Base-by-base conservation (phyloP, 2,113 vertebrate species). In the Ancistrus triradiatus region DNA sequence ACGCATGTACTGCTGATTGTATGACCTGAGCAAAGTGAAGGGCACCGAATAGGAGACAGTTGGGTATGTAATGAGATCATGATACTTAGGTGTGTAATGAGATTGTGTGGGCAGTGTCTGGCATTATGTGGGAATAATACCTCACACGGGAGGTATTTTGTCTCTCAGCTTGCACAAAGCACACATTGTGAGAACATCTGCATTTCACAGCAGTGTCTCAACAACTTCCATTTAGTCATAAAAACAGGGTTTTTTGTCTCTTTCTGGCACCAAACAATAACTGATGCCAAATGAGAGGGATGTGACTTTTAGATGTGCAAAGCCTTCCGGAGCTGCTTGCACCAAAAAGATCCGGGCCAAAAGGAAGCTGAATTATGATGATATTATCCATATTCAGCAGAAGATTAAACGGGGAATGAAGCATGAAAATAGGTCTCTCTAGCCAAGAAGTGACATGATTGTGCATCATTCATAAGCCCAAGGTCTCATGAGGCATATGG, bases 101-200 rank as follows among this genome's bases (percentile, higher is more conserved):
- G 49, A 57, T 51, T 33, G 38, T 37, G 51, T 13, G 15, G 51
- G 24, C 52, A 28, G 59, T 37, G 10, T 43, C 7, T 35, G 47
- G 52, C 35, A 38, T 18, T 13, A 43, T 44, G 57, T 22, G 38
- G 46, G 19, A 51, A 48, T 58, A 47, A 63, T 53, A 33, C 40
- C 25, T 63, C 53, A 53, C 40, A 66, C 46, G 15, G 40, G 24
- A 53, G 21, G 43, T 37, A 56, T 19, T 60, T 55, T 69, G 47
- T 67, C 44, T 48, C 59, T 2, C 73, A 63, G 63, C 42, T 11
- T 13, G 63, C 50, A 58, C 73, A 67, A 63, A 68, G 40, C 59
- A 43, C 68, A 71, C 53, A 64, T 55, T 64, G 53, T 50, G 40
- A 55, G 56, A 56, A 70, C 73, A 70, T 74, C 73, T 68, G 68